Evolutionary conservation across 2,888 invertebrate species (phyloP).

Genomic region (Tetanocera ferruginea): DNA sequence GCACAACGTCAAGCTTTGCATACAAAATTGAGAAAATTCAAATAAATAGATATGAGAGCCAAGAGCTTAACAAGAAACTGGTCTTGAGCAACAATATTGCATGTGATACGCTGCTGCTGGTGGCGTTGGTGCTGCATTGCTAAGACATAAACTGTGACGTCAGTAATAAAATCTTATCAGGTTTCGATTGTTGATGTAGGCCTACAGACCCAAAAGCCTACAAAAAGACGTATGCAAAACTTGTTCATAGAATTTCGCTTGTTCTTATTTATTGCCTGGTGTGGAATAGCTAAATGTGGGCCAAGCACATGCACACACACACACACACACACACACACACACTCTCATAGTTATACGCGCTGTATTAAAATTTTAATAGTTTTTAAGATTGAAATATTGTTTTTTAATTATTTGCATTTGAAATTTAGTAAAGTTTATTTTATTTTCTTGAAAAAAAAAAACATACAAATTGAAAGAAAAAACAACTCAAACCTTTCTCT

Average conservation of each 20-base stretch:
- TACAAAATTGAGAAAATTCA: conserved; percentile 3
- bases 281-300: conserved; percentile 14
- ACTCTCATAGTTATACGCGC: no score
- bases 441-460: not conserved
- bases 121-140: no score
- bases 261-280: conserved; percentile 14
- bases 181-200: conserved; percentile 46
- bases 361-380: no score
- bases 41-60: not conserved
- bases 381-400: no score
- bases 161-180: conserved; percentile 27
- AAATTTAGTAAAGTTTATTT: not conserved
- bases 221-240: conserved; percentile 44
- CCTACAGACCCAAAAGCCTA: conserved; percentile 64
- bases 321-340: not conserved
- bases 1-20: conserved; percentile 14
- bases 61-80: conserved; percentile 7
- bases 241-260: conserved; percentile 31
- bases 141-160: conserved; percentile 18
- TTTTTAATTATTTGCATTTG: no score
- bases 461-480: not conserved
- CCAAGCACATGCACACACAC: not conserved
- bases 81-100: conserved; percentile 19
- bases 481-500: not conserved
- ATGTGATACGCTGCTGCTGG: not conserved